Evolutionary conservation across 2,888 invertebrate genomes (phyloP).

Genomic region (Melinaea marsaeus): DNA sequence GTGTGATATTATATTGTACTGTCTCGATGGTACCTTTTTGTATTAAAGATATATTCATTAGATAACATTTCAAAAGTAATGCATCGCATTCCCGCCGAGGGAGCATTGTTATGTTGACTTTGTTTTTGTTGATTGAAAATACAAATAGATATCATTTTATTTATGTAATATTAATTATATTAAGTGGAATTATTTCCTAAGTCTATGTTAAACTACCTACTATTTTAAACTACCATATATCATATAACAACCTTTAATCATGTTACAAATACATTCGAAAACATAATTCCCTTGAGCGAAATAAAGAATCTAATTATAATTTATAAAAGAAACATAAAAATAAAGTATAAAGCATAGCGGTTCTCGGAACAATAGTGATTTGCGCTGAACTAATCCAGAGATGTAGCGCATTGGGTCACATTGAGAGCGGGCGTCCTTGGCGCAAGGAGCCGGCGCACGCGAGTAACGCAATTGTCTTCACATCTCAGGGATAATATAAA

Average conservation of each 20-base stretch:
- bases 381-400: slow-evolving; percentile 37
- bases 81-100: slow-evolving; percentile 1
- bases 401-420: slow-evolving; percentile 71
- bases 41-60: slow-evolving; percentile 12
- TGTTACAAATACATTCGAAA: not conserved
- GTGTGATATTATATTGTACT: slow-evolving; percentile 53
- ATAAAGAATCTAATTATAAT: slow-evolving; percentile 21
- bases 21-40: slow-evolving; percentile 25
- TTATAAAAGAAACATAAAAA: slow-evolving; percentile 28
- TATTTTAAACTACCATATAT: not conserved
- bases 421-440: slow-evolving; percentile 71
- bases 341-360: slow-evolving; percentile 27
- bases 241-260: not conserved
- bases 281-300: slow-evolving; percentile 5
- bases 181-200: too few relatives aligned
- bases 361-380: slow-evolving; percentile 39
- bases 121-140: too few relatives aligned
- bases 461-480: slow-evolving; percentile 19
- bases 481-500: not conserved
- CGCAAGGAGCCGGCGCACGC: slow-evolving; percentile 18
- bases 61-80: slow-evolving; percentile 11
- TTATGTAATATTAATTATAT: too few relatives aligned
- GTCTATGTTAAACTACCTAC: too few relatives aligned
- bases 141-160: too few relatives aligned
- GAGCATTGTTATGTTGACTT: slow-evolving; percentile 5